Percentiles rank a stretch among this genome's conserved stretches.
phyloP scores from a whole-genome alignment of 2,888 invertebrate genomes.

The Ichneumoninae sp. region DNA sequence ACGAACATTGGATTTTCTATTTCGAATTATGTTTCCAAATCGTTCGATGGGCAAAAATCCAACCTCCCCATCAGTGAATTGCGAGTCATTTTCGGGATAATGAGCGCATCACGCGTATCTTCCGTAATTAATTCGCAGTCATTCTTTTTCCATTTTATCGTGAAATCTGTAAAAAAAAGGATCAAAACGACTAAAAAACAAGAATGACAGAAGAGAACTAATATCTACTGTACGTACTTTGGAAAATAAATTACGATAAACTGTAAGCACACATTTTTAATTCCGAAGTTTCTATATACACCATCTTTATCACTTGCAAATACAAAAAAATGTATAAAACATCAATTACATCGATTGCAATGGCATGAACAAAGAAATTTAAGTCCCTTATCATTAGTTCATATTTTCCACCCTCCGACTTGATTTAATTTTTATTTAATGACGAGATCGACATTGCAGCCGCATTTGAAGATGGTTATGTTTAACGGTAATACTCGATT shows the following conservation, averaged over 20 bases:
- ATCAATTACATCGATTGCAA: not conserved
- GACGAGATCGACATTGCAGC: conserved; percentile 32
- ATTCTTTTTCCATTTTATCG: not conserved
- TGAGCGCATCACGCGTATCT: conserved; percentile 21
- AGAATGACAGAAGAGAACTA: not conserved
- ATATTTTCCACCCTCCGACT: not conserved
- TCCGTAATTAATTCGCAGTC: conserved; percentile 1
- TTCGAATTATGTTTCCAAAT: not conserved
- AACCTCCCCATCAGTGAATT: not conserved
- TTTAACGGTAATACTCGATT: conserved; percentile 30
- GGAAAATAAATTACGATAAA: not conserved
- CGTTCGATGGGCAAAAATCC: not conserved
- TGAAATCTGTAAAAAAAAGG: not conserved
- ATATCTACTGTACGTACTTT: not conserved
- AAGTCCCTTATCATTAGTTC: conserved; percentile 5
- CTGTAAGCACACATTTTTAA: not conserved
- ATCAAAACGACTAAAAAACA: not conserved
- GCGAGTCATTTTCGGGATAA: not conserved
- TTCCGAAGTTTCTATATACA: not conserved
- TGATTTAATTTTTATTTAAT: conserved; percentile 9
- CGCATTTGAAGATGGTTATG: conserved; percentile 54
- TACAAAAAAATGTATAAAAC: not conserved
- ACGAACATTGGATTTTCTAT: not conserved
- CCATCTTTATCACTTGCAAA: not conserved
- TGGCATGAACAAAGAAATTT: not conserved